phyloP scores from a whole-genome alignment of 2,888 invertebrate genomes.

The Pegoplata infirma region DNA sequence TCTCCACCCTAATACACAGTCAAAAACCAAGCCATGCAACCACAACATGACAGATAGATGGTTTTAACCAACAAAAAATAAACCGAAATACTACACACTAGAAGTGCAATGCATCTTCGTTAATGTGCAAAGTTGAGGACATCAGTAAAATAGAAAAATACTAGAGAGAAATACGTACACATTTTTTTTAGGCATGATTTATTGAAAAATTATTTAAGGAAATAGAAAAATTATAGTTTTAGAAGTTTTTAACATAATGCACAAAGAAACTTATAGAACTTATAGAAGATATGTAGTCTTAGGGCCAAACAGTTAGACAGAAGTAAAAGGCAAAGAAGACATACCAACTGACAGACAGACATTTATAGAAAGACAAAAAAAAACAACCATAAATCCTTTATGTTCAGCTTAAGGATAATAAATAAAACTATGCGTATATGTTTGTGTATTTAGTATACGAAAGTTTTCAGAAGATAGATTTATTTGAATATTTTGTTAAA shows the following conservation, averaged over 20 bases:
- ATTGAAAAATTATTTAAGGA: slow-evolving; percentile 60
- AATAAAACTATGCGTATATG: slow-evolving; percentile 10
- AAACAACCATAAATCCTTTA: slow-evolving; percentile 54
- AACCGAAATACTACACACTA: slow-evolving; percentile 30
- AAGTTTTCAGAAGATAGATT: slow-evolving; percentile 49
- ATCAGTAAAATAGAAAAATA: slow-evolving; percentile 39
- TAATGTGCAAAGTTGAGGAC: slow-evolving; percentile 63
- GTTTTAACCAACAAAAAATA: slow-evolving; percentile 52
- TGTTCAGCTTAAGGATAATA: slow-evolving; percentile 49
- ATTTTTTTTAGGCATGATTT: slow-evolving; percentile 61
- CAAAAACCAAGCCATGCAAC: slow-evolving; percentile 56
- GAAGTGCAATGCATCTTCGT: slow-evolving; percentile 63
- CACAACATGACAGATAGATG: slow-evolving; percentile 63
- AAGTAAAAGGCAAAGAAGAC: not conserved
- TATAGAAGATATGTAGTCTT: not conserved
- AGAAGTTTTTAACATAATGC: slow-evolving; percentile 9
- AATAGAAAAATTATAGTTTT: slow-evolving; percentile 59
- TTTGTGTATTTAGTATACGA: not conserved
- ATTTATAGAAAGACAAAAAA: slow-evolving; percentile 20
- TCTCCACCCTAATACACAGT: too few species aligned
- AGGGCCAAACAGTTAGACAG: not conserved
- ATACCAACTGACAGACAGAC: not conserved
- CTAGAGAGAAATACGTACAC: slow-evolving; percentile 12
- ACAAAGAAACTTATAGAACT: not conserved
- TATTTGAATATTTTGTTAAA: slow-evolving; percentile 46